These are phyloP conservation scores for Parazoanthus atlanticus DNA, from an alignment of 92 coral and sea anemone genomes.

Conservation along the genomic window DNA sequence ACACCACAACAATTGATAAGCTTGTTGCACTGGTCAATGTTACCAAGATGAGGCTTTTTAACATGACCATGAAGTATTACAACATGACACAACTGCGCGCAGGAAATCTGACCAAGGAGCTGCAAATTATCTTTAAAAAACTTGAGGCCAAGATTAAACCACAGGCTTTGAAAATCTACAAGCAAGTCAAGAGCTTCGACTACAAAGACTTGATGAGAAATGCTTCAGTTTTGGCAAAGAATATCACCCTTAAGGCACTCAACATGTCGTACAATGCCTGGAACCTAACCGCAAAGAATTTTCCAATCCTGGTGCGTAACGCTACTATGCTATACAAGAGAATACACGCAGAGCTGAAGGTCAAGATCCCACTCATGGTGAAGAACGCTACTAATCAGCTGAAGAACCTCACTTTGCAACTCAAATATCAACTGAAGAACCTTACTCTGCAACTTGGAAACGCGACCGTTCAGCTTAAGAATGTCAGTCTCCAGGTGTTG, in stretches of 20 bases:
- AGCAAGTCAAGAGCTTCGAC: slow-evolving; percentile 64
- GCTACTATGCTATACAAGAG: slow-evolving; percentile 64
- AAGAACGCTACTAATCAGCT: slow-evolving; percentile 47
- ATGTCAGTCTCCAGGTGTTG: slow-evolving; percentile 53
- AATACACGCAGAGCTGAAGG: slow-evolving; percentile 45
- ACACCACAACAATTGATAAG: slow-evolving; percentile 70
- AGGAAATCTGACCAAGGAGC: slow-evolving; percentile 65
- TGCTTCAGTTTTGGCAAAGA: slow-evolving; percentile 60
- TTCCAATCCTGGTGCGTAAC: slow-evolving; percentile 56
- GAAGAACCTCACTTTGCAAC: slow-evolving; percentile 63
- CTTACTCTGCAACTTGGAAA: slow-evolving; percentile 67
- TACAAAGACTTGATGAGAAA: slow-evolving; percentile 66
- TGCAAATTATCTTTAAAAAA: slow-evolving; percentile 63
- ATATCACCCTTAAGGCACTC: slow-evolving; percentile 54
- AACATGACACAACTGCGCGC: slow-evolving; percentile 66
- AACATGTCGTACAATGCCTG: slow-evolving; percentile 54
- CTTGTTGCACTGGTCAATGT: slow-evolving; percentile 51
- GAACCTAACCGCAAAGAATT: slow-evolving; percentile 55
- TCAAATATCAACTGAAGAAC: slow-evolving; percentile 45
- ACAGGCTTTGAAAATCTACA: slow-evolving; percentile 62
- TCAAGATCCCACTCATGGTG: slow-evolving; percentile 13
- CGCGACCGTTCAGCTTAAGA: slow-evolving; percentile 60
- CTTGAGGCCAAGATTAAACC: slow-evolving; percentile 77
- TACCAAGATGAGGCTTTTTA: slow-evolving; percentile 58
- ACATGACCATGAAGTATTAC: slow-evolving; percentile 65